These are phyloP conservation scores for Orthosia gothica DNA, from an alignment of 2,888 invertebrate genomes.

Conservation along the genomic window DNA sequence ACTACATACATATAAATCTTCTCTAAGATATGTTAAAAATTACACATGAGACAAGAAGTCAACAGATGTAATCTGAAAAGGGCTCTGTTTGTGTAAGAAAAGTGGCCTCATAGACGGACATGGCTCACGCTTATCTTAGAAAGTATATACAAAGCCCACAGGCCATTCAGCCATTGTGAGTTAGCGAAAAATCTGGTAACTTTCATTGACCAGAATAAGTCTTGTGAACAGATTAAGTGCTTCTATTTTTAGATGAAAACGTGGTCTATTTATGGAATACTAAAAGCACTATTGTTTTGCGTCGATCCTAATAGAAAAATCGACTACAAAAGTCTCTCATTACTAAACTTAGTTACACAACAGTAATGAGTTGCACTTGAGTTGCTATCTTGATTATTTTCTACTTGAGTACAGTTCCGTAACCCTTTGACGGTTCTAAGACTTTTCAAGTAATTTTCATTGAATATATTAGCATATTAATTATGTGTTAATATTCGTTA, in stretches of 20 bases:
- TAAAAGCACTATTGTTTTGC: slow-evolving; percentile 8
- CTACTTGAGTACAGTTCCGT: not conserved
- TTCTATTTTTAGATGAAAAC: slow-evolving; percentile 23
- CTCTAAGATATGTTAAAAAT: slow-evolving; percentile 46
- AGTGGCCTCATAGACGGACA: slow-evolving; percentile 56
- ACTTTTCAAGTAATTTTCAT: slow-evolving; percentile 3
- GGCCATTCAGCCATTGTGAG: slow-evolving; percentile 63
- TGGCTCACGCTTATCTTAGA: slow-evolving; percentile 69
- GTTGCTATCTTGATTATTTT: not conserved
- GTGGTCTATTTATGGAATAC: not conserved
- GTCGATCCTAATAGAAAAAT: not conserved
- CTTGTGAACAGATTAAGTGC: slow-evolving; percentile 19
- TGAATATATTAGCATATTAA: slow-evolving; percentile 31
- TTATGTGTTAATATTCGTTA: slow-evolving; percentile 26
- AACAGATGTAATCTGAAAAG: slow-evolving; percentile 63
- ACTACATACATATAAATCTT: not conserved
- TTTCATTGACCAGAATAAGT: slow-evolving; percentile 56
- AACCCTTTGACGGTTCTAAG: too few relatives aligned
- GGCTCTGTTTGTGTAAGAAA: slow-evolving; percentile 63
- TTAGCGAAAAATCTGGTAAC: slow-evolving; percentile 59
- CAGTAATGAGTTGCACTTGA: not conserved
- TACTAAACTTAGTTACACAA: not conserved
- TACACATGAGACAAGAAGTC: slow-evolving; percentile 49
- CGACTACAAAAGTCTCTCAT: not conserved
- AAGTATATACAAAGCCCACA: slow-evolving; percentile 66